These are phyloP conservation scores for Lasioglossum leucozonium DNA, from an alignment of 2,888 invertebrate genomes.

Conservation along the genomic window DNA sequence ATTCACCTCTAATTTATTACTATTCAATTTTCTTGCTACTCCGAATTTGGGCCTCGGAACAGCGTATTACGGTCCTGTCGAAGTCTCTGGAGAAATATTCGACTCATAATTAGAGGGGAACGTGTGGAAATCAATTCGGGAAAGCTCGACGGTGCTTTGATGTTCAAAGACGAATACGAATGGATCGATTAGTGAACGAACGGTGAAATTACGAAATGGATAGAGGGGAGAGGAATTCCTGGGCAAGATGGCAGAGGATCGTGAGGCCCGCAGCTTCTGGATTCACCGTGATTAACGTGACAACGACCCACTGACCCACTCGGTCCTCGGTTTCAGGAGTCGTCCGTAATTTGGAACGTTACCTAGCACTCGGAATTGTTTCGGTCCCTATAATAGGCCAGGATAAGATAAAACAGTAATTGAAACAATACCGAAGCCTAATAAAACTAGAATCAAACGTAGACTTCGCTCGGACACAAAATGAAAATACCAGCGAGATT, in stretches of 20 bases:
- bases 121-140: background rate
- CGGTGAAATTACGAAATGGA: background rate
- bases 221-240: conserved; percentile 47
- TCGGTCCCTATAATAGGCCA: background rate
- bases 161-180: background rate
- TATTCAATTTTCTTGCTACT: too few relatives aligned
- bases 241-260: conserved; percentile 70
- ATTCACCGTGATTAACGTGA: conserved; percentile 78
- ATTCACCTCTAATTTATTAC: background rate
- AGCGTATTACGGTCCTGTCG: background rate
- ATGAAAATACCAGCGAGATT: background rate
- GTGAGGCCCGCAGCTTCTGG: conserved; percentile 70
- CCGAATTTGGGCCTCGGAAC: background rate
- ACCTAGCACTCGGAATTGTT: background rate
- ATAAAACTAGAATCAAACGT: background rate
- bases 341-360: conserved; percentile 22
- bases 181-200: background rate
- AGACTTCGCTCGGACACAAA: background rate
- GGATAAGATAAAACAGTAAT: too few relatives aligned
- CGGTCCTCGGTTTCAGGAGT: conserved; percentile 58
- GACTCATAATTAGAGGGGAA: background rate
- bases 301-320: conserved; percentile 79
- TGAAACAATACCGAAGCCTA: background rate
- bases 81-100: background rate
- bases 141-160: background rate